Evolutionary conservation across 2,113 vertebrate genomes (phyloP).

Genomic region (Halichoeres trimaculatus): DNA sequence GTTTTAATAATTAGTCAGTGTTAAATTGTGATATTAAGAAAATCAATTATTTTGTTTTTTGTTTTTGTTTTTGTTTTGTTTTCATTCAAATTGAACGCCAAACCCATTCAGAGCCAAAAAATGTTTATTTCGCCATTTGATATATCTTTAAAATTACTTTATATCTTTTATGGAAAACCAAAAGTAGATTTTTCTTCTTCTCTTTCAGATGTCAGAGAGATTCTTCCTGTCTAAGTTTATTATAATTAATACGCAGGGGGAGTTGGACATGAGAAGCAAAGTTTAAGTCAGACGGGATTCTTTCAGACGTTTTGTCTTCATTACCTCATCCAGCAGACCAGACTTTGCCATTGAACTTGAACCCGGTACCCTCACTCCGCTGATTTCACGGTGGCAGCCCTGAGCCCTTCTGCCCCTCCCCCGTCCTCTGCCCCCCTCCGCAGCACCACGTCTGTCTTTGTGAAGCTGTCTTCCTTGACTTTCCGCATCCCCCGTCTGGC

Average conservation of each 20-base stretch:
- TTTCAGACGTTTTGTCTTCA: conserved; percentile 49
- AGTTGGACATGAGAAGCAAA: not conserved
- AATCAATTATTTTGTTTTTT: too few relatives aligned
- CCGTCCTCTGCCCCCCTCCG: conserved; percentile 1
- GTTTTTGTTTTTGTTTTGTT: too few relatives aligned
- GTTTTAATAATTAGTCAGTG: too few relatives aligned
- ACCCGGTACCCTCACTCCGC: conserved; percentile 62
- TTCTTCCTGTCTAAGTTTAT: not conserved
- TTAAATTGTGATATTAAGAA: too few relatives aligned
- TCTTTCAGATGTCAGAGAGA: not conserved
- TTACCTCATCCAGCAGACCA: conserved; percentile 61
- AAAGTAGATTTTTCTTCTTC: not conserved
- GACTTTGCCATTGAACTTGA: conserved; percentile 80
- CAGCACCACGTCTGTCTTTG: conserved; percentile 71
- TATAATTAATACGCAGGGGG: not conserved
- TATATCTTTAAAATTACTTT: too few relatives aligned
- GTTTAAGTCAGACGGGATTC: conserved; percentile 28
- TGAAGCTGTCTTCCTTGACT: conserved; percentile 81
- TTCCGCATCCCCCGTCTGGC: conserved; percentile 77
- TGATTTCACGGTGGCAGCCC: conserved; percentile 65
- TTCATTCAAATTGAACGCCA: too few relatives aligned
- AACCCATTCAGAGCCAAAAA: too few relatives aligned
- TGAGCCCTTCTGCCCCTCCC: conserved; percentile 20
- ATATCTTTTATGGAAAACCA: too few relatives aligned
- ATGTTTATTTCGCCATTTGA: too few relatives aligned